Evolutionary conservation across 2,113 vertebrate genomes (phyloP), one percentile per base, ranked within the genome.

Genomic region (Struthidea cinerea): DNA sequence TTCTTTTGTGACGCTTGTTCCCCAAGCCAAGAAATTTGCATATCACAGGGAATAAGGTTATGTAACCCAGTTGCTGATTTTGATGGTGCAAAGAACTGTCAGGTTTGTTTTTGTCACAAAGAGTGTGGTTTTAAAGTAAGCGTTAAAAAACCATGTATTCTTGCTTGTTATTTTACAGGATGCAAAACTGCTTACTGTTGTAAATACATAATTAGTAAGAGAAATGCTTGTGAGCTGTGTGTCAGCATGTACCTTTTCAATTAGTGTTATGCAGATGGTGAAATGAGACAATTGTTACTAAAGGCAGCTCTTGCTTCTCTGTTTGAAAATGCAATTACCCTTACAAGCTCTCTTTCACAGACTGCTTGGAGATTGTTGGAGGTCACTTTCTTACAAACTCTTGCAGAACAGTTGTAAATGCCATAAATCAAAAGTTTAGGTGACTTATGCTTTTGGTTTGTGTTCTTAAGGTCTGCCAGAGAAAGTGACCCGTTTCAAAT

Each of bases 41-140:
- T 96, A 94, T 96, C 92, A 95, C 63, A 93, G 65, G 85, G 49
- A 63, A 67, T 70, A 89, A 84, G 50, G 82, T 96, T 97, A 93
- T 87, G 86, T 89, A 96, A 97, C 88, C 47, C 44, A 60, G 75
- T 84, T 88, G 90, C 77, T 92, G 89, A 84, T 95, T 96, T 84
- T 5, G 2, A 47, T 47, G 50, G 24, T 0, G 3, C 18, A 75
- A 70, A 87, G 56, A 81, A 53, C 60, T 77, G 73, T 80, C 87
- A 89, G 64, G 23, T 63, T 63, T 89, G 76, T 41, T 87, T 90
- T 67, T 94, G 68, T 91, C 78, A 77, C 73, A 90, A 83, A 89
- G 55, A 90, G 10, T 1, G 0, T 28, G 53, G 14, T 64, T 95
- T 95, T 90, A 81, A 91, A 84, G 60, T 23, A 81, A 49, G 32